Evolutionary conservation across 1,140 invertebrate species (phyloP).

Genomic region (Orussus abietinus): DNA sequence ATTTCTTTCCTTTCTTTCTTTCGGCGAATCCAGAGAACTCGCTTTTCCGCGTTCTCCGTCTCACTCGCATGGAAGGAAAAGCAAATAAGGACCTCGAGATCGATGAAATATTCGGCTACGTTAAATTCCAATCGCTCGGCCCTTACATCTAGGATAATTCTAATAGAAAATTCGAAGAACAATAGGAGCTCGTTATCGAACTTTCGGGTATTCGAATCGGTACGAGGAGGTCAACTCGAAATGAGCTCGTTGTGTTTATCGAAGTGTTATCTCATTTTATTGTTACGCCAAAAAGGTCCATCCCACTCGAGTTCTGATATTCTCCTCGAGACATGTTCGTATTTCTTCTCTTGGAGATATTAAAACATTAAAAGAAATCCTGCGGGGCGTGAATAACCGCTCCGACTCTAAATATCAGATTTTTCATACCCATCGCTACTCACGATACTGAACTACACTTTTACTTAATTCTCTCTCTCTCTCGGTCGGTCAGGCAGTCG

Average conservation of each 20-base stretch:
- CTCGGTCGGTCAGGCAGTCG: constrained; percentile 75
- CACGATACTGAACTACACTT: constrained; percentile 28
- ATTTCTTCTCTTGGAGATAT: constrained; percentile 5
- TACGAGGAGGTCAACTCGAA: too few species aligned
- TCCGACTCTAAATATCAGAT: too few species aligned
- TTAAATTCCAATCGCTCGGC: too few species aligned
- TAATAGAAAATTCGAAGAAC: too few species aligned
- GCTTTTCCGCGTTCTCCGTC: too few species aligned
- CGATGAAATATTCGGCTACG: too few species aligned
- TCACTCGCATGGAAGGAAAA: constrained; percentile 24
- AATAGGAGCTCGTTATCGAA: too few species aligned
- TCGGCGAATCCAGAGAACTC: too few species aligned
- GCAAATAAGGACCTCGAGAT: constrained; percentile 23
- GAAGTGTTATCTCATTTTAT: neutral
- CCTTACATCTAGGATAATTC: too few species aligned
- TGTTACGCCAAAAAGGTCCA: constrained; percentile 18
- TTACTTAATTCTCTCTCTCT: constrained; percentile 74
- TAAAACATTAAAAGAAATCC: constrained; percentile 14
- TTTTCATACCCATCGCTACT: constrained; percentile 31
- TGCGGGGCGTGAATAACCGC: too few species aligned
- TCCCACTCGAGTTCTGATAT: too few species aligned
- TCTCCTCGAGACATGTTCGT: constrained; percentile 19
- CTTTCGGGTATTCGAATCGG: too few species aligned
- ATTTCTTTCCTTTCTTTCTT: constrained; percentile 12
- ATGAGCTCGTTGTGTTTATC: constrained; percentile 18